phyloP scores from a whole-genome alignment of 2,888 invertebrate genomes.

The Drosophila merina region DNA sequence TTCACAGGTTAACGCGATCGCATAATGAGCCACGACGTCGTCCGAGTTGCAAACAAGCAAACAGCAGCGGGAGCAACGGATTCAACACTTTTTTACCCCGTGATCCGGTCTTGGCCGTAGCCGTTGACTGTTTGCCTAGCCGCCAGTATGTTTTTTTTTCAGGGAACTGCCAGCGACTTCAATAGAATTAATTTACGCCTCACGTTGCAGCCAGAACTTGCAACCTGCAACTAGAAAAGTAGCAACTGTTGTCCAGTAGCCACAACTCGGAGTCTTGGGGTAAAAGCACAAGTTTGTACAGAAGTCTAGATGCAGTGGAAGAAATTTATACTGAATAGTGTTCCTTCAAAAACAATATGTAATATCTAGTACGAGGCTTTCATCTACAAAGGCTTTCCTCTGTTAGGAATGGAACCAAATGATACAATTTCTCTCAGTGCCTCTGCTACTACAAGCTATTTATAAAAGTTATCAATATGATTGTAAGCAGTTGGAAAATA shows the following conservation, averaged over 20 bases:
- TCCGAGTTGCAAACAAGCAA: conserved; percentile 65
- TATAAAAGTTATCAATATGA: conserved; percentile 75
- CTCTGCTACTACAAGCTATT: conserved; percentile 44
- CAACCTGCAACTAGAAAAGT: conserved; percentile 25
- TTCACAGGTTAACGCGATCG: conserved; percentile 83
- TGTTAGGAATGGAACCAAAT: too few relatives aligned
- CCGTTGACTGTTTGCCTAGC: conserved; percentile 44
- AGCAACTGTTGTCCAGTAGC: conserved; percentile 50
- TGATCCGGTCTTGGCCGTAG: conserved; percentile 26
- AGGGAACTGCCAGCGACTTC: conserved; percentile 78
- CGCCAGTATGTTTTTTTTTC: conserved; percentile 55
- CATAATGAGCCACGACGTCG: conserved; percentile 74
- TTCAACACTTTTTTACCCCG: conserved; percentile 64
- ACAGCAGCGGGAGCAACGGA: conserved; percentile 60
- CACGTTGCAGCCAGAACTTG: conserved; percentile 64
- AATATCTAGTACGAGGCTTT: too few relatives aligned
- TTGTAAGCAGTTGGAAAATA: conserved; percentile 73
- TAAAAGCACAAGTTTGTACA: neutral
- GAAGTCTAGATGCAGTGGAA: neutral
- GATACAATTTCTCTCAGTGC: conserved; percentile 9
- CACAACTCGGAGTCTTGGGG: conserved; percentile 1
- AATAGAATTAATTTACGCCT: conserved; percentile 83
- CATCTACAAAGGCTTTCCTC: too few relatives aligned
- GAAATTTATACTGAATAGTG: too few relatives aligned
- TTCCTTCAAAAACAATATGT: too few relatives aligned